Conservation (phyloP, 2,113 vertebrate species). For the Numida meleagris region DNA sequence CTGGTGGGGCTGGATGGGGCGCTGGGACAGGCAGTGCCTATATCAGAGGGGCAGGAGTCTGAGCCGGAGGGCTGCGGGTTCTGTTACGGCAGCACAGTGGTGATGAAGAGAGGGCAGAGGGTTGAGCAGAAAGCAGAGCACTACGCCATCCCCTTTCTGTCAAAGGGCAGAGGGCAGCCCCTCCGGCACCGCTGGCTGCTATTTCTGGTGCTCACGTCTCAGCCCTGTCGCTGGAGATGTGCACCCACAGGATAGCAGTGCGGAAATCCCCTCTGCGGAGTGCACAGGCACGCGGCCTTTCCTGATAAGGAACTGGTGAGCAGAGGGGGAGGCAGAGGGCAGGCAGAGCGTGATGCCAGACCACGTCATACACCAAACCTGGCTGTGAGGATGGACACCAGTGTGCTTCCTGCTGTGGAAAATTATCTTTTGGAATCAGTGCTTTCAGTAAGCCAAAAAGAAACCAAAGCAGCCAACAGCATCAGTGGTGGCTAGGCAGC, state of each 20-base stretch:
- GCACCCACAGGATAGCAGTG: not conserved
- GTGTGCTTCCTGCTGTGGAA: not conserved
- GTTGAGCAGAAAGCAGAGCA: not conserved
- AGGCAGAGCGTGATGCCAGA: not conserved
- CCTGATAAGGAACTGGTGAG: not conserved
- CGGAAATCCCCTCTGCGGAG: not conserved
- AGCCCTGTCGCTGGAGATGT: rapidly evolving
- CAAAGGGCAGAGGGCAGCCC: rapidly evolving
- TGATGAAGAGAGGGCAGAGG: not conserved
- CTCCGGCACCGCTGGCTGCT: not conserved
- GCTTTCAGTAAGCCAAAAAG: not conserved
- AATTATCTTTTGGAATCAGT: not conserved
- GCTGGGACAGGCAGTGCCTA: rapidly evolving
- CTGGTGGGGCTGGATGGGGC: rapidly evolving
- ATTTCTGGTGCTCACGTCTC: not conserved
- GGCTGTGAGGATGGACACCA: not conserved
- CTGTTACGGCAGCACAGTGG: not conserved
- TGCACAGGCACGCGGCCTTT: not conserved
- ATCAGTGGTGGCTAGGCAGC: rapidly evolving
- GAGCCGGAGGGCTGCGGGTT: not conserved
- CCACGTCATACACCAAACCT: not conserved
- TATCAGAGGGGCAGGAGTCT: too few species aligned
- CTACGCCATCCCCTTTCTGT: rapidly evolving
- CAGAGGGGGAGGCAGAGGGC: not conserved
- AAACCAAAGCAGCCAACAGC: not conserved